These are phyloP conservation scores for Chitala chitala DNA, from an alignment of 2,113 vertebrate species.

Conservation along the genomic window DNA sequence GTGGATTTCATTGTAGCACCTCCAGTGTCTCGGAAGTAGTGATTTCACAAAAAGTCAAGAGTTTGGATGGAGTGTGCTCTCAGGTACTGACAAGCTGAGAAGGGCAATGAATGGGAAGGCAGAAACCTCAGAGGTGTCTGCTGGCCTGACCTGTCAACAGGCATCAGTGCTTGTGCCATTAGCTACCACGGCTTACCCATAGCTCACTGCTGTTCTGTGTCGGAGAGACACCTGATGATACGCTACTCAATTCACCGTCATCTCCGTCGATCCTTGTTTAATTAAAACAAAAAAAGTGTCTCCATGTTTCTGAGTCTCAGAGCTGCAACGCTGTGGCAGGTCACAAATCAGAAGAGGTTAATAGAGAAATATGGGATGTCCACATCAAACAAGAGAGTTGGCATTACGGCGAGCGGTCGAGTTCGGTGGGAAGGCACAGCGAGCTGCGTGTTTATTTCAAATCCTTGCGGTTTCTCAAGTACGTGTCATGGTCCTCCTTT, in stretches of 20 bases:
- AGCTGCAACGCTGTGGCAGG: neutral
- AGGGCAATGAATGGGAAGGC: neutral
- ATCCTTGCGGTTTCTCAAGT: too few relatives aligned
- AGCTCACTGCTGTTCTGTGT: neutral
- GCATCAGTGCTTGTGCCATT: neutral
- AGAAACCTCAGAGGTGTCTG: neutral
- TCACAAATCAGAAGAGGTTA: neutral
- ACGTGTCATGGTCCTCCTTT: too few relatives aligned
- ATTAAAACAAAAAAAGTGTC: neutral
- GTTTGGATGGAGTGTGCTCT: neutral
- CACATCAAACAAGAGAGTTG: neutral
- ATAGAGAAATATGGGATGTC: neutral
- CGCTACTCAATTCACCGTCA: neutral
- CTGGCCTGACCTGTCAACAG: neutral
- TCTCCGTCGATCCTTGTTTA: neutral
- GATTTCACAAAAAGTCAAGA: neutral
- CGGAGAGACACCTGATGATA: neutral
- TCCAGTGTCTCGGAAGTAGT: neutral
- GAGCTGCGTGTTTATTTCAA: too few relatives aligned
- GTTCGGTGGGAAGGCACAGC: neutral
- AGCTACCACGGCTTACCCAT: neutral
- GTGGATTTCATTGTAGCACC: neutral
- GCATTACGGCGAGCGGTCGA: neutral
- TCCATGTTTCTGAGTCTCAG: too few relatives aligned
- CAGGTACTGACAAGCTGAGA: neutral